These are phyloP conservation scores for Bos taurus DNA, from an alignment of 2,113 vertebrate species.

Conservation along the genomic window ARS-UCD2.0 NC_037356.1:46799501-46800000, in stretches of 20 bases:
- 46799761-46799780: rapidly evolving
- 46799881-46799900: rapidly evolving
- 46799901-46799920: too few species aligned
- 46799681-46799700: too few species aligned
- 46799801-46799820: background rate
- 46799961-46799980: background rate
- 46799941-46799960: rapidly evolving
- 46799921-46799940: rapidly evolving
- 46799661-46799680: background rate
- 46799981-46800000: background rate
- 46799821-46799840: rapidly evolving
- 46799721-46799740: too few species aligned
- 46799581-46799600: background rate
- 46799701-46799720: rapidly evolving
- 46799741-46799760: background rate
- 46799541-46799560: background rate
- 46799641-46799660: rapidly evolving
- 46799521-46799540: background rate
- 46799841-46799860: background rate
- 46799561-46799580: background rate
- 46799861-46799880: background rate
- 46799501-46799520: background rate
- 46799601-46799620: background rate
- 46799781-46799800: background rate
- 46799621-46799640: background rate